Base-by-base conservation (phyloP, 2,113 vertebrate genomes). In the Conger conger region DNA sequence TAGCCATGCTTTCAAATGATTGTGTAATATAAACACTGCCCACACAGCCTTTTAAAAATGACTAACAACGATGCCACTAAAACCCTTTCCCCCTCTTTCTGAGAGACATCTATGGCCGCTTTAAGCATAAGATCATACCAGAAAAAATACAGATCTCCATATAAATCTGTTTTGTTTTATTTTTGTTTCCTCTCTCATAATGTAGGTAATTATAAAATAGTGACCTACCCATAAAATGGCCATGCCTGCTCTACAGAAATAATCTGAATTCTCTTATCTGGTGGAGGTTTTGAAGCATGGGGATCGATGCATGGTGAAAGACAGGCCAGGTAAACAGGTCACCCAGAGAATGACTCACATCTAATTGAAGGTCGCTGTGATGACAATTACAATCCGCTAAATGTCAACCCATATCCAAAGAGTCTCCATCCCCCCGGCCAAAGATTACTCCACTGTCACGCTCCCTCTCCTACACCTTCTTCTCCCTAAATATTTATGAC, bases 371-470 rank as follows among this genome's bases (percentile, higher is more conserved):
- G 84, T 82, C 84, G 77, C 63, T 79, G 27, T 88, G 60, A 83
- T 76, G 81, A 38, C 23, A 86, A 88, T 80, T 81, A 68, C 79
- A 83, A 84, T 84, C 53, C 81, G 85, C 86, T 91, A 88, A 89
- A 90, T 88, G 87, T 89, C 84, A 89, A 54, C 40, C 89, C 88
- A 83, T 88, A 88, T 86, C 40, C 80, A 86, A 60, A 60, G 45
- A 82, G 82, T 84, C 53, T 86, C 40, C 3, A 80, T 57, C 83
- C 57, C 82, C 82, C 78, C 76, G 82, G 37, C 77, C 81, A 86
- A 38, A 80, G 81, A 73, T 86, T 35, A 76, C 53, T 60, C 54
- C 79, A 45, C 35, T 68, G 23, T 53, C 77, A 73, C n/a, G n/a
- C 30, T 5, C 54, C 73, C 79, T 36, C 85, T 45, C n/a, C 79